These are phyloP conservation scores for Steromphala cineraria DNA, from an alignment of 2,888 invertebrate genomes.

Conservation along the genomic window DNA sequence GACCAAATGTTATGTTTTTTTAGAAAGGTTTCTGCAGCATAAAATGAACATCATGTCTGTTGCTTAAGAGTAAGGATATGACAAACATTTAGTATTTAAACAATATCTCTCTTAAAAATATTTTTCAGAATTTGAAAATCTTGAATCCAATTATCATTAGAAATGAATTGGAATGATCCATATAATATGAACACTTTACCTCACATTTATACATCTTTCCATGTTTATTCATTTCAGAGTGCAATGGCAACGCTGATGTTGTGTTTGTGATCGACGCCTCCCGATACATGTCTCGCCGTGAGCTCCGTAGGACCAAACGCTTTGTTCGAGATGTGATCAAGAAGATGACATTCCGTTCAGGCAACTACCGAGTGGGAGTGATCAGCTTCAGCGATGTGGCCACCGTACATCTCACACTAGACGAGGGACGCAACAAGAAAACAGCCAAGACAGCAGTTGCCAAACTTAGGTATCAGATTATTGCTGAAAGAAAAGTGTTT, in stretches of 20 bases:
- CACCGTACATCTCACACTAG: slow-evolving; percentile 48
- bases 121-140: too few species aligned
- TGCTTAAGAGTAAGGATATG: too few species aligned
- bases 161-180: too few species aligned
- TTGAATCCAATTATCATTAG: too few species aligned
- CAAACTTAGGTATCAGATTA: slow-evolving; percentile 61
- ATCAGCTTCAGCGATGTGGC: slow-evolving; percentile 61
- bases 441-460: slow-evolving; percentile 54
- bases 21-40: too few species aligned
- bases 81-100: too few species aligned
- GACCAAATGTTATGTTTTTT: too few species aligned
- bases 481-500: too few species aligned
- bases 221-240: slow-evolving; percentile 42
- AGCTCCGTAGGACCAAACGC: slow-evolving; percentile 56
- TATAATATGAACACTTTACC: too few species aligned
- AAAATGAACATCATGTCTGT: too few species aligned
- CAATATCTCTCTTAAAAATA: too few species aligned
- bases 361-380: slow-evolving; percentile 63
- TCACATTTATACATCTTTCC: too few species aligned
- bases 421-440: slow-evolving; percentile 52
- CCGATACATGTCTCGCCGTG: slow-evolving; percentile 61
- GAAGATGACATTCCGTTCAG: slow-evolving; percentile 60
- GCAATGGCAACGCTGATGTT: slow-evolving; percentile 61
- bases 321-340: slow-evolving; percentile 62
- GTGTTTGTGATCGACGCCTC: slow-evolving; percentile 70